Evolutionary conservation across 2,113 vertebrate species (phyloP).

Genomic region (Spheniscus mendiculus): DNA sequence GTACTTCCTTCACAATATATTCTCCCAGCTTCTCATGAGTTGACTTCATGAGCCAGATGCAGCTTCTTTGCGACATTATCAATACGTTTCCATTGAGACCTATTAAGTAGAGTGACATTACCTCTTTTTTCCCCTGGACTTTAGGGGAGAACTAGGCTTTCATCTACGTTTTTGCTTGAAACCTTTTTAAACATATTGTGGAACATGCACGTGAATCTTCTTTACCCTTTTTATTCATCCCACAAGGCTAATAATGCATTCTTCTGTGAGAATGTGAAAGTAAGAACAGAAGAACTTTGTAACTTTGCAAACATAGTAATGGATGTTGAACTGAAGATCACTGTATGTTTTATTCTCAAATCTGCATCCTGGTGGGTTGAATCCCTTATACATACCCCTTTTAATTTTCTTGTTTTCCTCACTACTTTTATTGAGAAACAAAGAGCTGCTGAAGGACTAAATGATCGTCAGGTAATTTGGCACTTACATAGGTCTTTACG

Average conservation of each 20-base stretch:
- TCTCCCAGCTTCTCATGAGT: background rate
- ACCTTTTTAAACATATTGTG: background rate
- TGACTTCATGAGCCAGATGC: background rate
- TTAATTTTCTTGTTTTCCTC: background rate
- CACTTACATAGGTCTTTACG: background rate
- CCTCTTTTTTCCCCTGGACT: background rate
- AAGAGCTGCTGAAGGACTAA: background rate
- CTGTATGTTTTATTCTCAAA: background rate
- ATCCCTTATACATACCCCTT: background rate
- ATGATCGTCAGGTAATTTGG: background rate
- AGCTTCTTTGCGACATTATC: background rate
- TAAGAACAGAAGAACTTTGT: background rate
- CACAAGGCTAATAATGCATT: background rate
- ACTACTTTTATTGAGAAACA: background rate
- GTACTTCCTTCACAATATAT: background rate
- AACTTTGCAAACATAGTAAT: background rate
- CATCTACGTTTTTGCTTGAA: background rate
- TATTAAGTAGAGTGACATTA: background rate
- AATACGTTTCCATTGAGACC: background rate
- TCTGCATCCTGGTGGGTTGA: background rate
- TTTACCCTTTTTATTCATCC: background rate
- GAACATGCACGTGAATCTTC: background rate
- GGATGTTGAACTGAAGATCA: background rate
- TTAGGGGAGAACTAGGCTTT: background rate
- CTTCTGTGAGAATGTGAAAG: background rate